Percentiles rank a stretch among this genome's conserved stretches.
phyloP scores from a whole-genome alignment of 2,113 vertebrate genomes.

The Phyllostomus hastatus region DNA sequence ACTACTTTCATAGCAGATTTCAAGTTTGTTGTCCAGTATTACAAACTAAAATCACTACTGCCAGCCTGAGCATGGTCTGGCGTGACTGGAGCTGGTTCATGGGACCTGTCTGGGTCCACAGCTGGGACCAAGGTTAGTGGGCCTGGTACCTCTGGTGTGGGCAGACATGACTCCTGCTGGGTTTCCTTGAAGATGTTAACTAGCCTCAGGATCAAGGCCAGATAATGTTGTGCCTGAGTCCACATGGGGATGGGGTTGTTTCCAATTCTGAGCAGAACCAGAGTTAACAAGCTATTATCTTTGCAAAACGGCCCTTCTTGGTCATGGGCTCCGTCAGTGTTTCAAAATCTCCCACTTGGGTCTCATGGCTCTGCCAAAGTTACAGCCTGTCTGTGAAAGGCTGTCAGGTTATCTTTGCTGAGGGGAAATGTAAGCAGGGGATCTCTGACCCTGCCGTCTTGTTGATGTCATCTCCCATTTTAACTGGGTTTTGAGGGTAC shows the following conservation, averaged over 20 bases:
- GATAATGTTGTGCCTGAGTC: background rate
- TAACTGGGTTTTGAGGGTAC: background rate
- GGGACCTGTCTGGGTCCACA: background rate
- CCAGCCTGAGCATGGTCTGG: no score
- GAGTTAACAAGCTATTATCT: background rate
- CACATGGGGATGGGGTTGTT: background rate
- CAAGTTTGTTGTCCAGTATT: no score
- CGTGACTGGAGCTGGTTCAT: background rate
- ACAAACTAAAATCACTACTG: no score
- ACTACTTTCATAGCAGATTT: no score
- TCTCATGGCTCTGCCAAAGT: background rate
- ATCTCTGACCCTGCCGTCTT: background rate
- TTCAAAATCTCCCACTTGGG: background rate
- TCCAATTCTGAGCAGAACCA: background rate
- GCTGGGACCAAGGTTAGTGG: background rate
- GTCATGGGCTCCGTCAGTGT: background rate
- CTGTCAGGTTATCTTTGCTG: background rate
- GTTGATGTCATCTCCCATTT: background rate
- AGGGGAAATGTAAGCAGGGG: background rate
- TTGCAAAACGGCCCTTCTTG: background rate
- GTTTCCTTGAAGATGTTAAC: background rate
- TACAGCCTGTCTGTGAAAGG: background rate
- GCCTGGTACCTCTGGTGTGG: background rate
- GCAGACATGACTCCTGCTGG: background rate
- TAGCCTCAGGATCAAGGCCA: background rate